A percentile compares a stretch with the other conserved stretches of the same genome.
These are phyloP conservation scores for Aethina tumida DNA, from an alignment of 1,140 invertebrate species.

Conservation along the genomic window DNA sequence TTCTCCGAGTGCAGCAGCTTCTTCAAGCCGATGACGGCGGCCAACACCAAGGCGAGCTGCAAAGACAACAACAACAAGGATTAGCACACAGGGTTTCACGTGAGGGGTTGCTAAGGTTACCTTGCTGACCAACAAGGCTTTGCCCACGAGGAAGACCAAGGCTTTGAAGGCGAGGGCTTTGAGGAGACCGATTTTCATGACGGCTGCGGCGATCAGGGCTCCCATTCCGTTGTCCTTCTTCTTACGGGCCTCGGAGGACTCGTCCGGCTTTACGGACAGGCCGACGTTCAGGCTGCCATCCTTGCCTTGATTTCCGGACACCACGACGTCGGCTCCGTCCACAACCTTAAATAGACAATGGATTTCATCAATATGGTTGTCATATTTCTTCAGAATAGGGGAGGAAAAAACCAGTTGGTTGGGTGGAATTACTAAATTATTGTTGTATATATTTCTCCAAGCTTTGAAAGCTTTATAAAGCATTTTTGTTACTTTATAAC, in stretches of 20 bases:
- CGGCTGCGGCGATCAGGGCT: conserved; percentile 61
- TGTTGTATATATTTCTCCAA: no score
- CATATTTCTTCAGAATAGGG: no score
- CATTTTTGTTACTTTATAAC: no score
- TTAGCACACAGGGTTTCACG: neutral
- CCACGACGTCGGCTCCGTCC: conserved; percentile 65
- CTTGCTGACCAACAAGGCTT: conserved; percentile 71
- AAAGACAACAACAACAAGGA: conserved; percentile 19
- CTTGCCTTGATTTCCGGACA: conserved; percentile 55
- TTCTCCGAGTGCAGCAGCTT: conserved; percentile 67
- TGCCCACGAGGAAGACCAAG: conserved; percentile 68
- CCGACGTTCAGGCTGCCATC: conserved; percentile 62
- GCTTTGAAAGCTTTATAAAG: no score
- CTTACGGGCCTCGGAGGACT: conserved; percentile 35
- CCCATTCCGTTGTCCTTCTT: conserved; percentile 68
- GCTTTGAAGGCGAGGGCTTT: conserved; percentile 71
- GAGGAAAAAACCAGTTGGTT: no score
- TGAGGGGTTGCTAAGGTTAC: conserved; percentile 15
- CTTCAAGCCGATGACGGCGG: conserved; percentile 70
- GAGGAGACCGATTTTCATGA: conserved; percentile 67
- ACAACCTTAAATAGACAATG: conserved; percentile 47
- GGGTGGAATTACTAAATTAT: no score
- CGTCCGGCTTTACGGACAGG: conserved; percentile 55
- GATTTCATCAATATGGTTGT: no score
- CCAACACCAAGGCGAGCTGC: conserved; percentile 61